Evolutionary conservation across 2,888 invertebrate species (phyloP), one percentile per base, ranked within the genome.

Genomic region (Panzeria rudis): DNA sequence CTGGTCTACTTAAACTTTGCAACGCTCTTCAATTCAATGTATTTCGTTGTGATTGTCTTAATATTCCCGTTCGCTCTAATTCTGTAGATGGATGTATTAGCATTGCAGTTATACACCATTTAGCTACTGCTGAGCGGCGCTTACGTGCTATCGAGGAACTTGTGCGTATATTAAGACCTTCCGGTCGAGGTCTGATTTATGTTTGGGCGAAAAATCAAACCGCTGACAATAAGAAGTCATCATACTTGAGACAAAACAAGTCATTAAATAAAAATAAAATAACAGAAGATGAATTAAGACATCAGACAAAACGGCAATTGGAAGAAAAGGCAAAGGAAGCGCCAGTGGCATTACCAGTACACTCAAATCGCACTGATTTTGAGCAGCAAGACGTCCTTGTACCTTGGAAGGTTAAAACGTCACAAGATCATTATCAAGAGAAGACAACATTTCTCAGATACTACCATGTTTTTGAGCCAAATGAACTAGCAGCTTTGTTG

Each of bases 61-160:
- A 87, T 50, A 92, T 98, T 44, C 97, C 97, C 0, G 93, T 98
- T 75, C 94, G 94, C 66, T 94, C 95, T 86, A 92, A 91, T 29
- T 93, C 93, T 82, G 95, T 96, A 0, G 99, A 99, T 93, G 96
- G 95, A 2, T 95, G 95, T 77, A 95, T 99, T 52, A 98, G 98
- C 91, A 97, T 99, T 88, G 99, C 99, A 1, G 99, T 99, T 0
- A 95, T 99, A 88, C 99, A 99, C 92, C 99, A 99, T 93, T 94
- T 99, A 86, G 96, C 98, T 15, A 98, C 96, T 23, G 90, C 96
- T 94, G 95, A 95, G 69, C 94, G 99, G 87, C 94, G 99, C 88
- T 88, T 94, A 29, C 93, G 94, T 89, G 97, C 98, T 0, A 90
- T 99, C 15, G 90, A 92, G 23, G 97, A 98, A 91, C 95, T 98